Base-by-base conservation (phyloP, 2,113 vertebrate genomes). In the Mola mola region DNA sequence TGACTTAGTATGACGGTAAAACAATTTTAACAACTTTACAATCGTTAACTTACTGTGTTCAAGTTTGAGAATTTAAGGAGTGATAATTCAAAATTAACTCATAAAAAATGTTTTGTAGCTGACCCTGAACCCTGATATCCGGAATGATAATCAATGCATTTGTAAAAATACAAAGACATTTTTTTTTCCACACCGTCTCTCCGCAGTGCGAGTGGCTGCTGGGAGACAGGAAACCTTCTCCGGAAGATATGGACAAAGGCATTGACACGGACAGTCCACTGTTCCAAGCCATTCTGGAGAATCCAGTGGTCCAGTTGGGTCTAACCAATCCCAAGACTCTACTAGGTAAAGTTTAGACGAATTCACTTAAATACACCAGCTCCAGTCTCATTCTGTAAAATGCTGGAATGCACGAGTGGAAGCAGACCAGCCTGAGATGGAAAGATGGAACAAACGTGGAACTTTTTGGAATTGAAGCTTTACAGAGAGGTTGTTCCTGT, bases 211-310 rank as follows among this genome's bases (percentile, higher is more conserved):
- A 99, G 75, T 99, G 97, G 97, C 90, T 99, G 83, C 92, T 99
- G 75, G 97, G 97, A 42, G 97, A 99, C 91, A 92, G 95, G 73
- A 97, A 95, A 81, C 96, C 96, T 12, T 97, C 95, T 21, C 95
- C 96, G 1, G 97, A 98, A 82, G 96, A 97, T 74, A 88, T 98
- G 78, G 96, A 98, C 76, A 95, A 95, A 83, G 97, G 97, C 62
- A 96, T 99, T 8, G 96, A 98, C 82, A 95, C 93, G 42, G 87
- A 93, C 37, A 98, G 96, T 75, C 96, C 96, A 15, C 91, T 99
- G 50, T 98, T 99, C 67, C 97, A 98, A 88, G 97, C 97, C 87
- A 99, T 99, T 78, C 90, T 99, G 87, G 97, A 99, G 85, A 98
- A 98, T 87, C 97, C 97, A 1, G 96, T 98, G 46, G 96, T 98